Evolutionary conservation across 2,888 invertebrate species (phyloP).

Genomic region (Megalurothrips usitatus): DNA sequence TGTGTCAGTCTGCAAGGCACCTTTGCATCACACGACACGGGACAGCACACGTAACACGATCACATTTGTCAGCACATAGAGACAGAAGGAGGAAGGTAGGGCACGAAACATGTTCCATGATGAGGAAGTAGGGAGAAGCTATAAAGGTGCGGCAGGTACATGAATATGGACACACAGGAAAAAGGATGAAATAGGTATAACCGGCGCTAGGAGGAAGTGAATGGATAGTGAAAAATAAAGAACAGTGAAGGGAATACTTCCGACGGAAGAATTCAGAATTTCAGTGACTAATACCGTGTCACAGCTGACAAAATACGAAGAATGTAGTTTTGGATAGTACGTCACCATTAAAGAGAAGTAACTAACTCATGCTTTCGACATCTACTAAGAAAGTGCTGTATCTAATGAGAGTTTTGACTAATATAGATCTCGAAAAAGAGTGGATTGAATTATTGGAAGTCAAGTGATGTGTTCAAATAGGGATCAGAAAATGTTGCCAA

Average conservation of each 20-base stretch:
- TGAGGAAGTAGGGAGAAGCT: background rate
- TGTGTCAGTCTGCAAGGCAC: constrained; percentile 25
- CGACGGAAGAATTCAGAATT: constrained; percentile 27
- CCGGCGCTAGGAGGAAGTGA: background rate
- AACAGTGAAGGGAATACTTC: background rate
- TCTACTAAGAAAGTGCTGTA: background rate
- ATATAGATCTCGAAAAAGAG: background rate
- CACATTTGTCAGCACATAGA: constrained; percentile 11
- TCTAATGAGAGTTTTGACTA: background rate
- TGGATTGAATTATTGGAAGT: background rate
- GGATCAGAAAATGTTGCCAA: background rate
- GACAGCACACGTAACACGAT: constrained; percentile 22
- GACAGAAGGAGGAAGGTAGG: constrained; percentile 23
- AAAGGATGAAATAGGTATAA: too few relatives aligned
- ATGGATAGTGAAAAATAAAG: background rate
- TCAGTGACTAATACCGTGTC: background rate
- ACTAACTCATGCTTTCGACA: background rate
- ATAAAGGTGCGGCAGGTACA: background rate
- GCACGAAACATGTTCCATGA: background rate
- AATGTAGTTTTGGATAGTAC: constrained; percentile 62
- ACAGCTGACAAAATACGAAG: constrained; percentile 29
- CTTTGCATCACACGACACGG: constrained; percentile 24
- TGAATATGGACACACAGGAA: too few relatives aligned
- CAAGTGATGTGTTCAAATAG: background rate
- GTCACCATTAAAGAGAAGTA: constrained; percentile 51